Conservation (phyloP, 2,797 vertebrate genomes). For the Malacoraja senta region DNA sequence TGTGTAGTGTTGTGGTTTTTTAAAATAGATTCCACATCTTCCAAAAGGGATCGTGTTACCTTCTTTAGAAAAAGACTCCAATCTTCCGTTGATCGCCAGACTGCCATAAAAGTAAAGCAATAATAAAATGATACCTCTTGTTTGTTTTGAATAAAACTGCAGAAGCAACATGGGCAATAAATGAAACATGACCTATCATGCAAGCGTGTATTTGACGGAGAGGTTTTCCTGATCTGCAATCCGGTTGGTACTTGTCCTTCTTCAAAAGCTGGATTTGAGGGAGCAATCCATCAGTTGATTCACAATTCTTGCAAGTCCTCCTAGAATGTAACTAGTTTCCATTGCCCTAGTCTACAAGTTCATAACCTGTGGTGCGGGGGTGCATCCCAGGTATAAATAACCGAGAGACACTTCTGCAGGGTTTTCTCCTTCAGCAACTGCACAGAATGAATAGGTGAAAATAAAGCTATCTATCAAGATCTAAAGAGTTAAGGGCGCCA, state of each 20-base stretch:
- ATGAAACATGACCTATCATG: neutral
- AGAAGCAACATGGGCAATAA: neutral
- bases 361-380: neutral
- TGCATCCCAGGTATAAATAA: neutral
- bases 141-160: neutral
- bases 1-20: neutral
- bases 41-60: neutral
- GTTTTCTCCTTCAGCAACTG: neutral
- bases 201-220: neutral
- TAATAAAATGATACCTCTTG: neutral
- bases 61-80: neutral
- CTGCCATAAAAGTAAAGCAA: neutral
- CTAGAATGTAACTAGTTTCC: neutral
- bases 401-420: neutral
- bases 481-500: neutral
- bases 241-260: neutral
- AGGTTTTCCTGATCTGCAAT: neutral
- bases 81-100: neutral
- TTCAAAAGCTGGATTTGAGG: neutral
- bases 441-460: neutral
- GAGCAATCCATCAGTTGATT: neutral
- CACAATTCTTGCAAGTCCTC: neutral
- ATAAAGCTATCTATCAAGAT: neutral
- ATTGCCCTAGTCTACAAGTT: neutral
- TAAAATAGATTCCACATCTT: slow-evolving; percentile 9